Percentiles rank a stretch among this genome's conserved stretches.
phyloP scores from a whole-genome alignment of 2,797 vertebrate species.

The Chanos chanos region DNA sequence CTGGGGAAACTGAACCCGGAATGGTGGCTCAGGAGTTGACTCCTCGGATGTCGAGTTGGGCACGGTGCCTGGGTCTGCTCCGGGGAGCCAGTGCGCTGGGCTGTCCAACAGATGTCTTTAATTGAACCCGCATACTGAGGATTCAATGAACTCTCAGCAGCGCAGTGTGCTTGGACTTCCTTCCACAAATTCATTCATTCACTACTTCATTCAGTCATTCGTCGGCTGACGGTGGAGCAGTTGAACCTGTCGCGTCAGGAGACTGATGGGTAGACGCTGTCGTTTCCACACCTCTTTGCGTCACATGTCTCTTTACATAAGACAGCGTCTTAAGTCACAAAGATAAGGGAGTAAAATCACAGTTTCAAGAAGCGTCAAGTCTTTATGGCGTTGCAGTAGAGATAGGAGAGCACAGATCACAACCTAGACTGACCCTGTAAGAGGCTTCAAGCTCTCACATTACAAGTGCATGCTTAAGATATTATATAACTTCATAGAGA shows the following conservation, averaged over 20 bases:
- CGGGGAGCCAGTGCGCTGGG: conserved; percentile 32
- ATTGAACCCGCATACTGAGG: conserved; percentile 49
- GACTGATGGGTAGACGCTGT: not conserved
- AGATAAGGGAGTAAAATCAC: not conserved
- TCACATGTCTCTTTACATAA: not conserved
- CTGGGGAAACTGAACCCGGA: conserved; percentile 44
- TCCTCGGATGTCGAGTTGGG: conserved; percentile 53
- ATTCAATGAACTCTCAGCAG: conserved; percentile 46
- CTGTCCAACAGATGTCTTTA: conserved; percentile 44
- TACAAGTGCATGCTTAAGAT: conserved; percentile 58
- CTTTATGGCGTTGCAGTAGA: not conserved
- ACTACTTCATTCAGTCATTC: conserved; percentile 30
- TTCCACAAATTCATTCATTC: conserved; percentile 26
- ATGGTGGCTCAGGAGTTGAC: conserved; percentile 37
- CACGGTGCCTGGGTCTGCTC: conserved; percentile 36
- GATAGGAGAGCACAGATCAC: conserved; percentile 17
- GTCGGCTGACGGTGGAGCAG: conserved; percentile 30
- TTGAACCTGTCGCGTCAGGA: not conserved
- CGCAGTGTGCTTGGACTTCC: conserved; percentile 7
- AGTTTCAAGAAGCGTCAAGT: not conserved
- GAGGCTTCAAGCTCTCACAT: conserved; percentile 55
- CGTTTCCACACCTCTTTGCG: no score
- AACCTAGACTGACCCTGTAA: conserved; percentile 41
- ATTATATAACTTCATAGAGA: conserved; percentile 68
- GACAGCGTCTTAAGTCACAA: no score